Evolutionary conservation across 2,113 vertebrate genomes (phyloP).

Genomic region (Willisornis vidua): DNA sequence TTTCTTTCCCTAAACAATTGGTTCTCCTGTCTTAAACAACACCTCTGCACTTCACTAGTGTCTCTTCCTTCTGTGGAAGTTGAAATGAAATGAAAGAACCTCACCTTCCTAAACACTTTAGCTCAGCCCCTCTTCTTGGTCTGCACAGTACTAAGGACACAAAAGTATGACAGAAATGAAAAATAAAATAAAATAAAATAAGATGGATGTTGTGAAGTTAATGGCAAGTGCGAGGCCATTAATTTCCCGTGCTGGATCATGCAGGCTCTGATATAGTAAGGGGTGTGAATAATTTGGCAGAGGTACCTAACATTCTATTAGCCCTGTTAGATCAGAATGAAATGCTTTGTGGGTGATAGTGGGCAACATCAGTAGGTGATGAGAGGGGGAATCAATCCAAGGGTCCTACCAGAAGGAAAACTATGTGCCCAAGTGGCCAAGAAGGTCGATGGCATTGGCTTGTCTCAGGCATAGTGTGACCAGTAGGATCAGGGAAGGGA

Average conservation of each 20-base stretch:
- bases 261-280: background rate
- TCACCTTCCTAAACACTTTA: background rate
- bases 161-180: background rate
- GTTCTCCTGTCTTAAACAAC: background rate
- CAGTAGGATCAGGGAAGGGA: background rate
- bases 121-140: background rate
- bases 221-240: background rate
- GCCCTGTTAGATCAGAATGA: background rate
- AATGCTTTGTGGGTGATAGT: rapidly evolving
- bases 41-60: background rate
- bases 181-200: background rate
- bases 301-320: background rate
- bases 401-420: background rate
- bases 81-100: background rate
- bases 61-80: background rate
- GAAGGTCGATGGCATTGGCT: background rate
- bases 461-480: background rate
- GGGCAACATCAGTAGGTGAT: background rate
- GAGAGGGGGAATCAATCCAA: background rate
- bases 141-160: background rate
- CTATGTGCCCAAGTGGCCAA: background rate
- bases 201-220: background rate
- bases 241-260: background rate
- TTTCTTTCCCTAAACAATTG: background rate
- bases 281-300: background rate